phyloP scores from a whole-genome alignment of 1,140 invertebrate species.

The Lepidurus packardi region DNA sequence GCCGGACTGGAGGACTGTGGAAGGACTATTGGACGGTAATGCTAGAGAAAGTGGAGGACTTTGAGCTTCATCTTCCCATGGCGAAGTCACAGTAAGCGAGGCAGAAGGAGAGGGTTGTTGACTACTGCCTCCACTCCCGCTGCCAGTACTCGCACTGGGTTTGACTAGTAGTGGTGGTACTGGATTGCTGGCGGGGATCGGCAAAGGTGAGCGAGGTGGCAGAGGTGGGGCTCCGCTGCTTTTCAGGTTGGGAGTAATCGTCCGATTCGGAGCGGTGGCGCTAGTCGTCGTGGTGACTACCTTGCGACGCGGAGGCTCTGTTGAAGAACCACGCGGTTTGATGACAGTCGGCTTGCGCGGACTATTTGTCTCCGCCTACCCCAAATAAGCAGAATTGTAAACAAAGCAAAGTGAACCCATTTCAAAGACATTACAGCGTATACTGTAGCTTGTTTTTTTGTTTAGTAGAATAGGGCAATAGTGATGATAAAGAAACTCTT shows the following conservation, averaged over 20 bases:
- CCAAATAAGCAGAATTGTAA: too few relatives aligned
- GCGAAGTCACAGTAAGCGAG: neutral
- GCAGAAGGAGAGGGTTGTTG: slow-evolving; percentile 12
- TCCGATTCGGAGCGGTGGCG: neutral
- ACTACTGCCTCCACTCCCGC: neutral
- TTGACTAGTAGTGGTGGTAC: neutral
- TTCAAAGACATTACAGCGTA: too few relatives aligned
- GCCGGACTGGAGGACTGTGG: slow-evolving; percentile 5
- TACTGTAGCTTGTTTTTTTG: too few relatives aligned
- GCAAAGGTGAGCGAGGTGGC: neutral
- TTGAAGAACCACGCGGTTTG: neutral
- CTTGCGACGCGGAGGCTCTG: slow-evolving; percentile 1
- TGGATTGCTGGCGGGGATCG: neutral
- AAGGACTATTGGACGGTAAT: neutral
- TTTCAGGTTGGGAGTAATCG: neutral
- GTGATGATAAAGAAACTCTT: neutral
- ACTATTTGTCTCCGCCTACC: neutral
- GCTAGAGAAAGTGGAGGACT: neutral
- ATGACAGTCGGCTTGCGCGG: neutral
- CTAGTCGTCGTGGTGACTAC: slow-evolving; percentile 4
- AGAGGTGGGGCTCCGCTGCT: neutral
- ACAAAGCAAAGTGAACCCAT: too few relatives aligned
- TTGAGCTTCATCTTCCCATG: neutral
- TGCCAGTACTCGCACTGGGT: neutral
- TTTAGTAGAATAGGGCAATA: too few relatives aligned